Conservation (phyloP, 2,797 vertebrate species). For the Setipinna tenuifilis region DNA sequence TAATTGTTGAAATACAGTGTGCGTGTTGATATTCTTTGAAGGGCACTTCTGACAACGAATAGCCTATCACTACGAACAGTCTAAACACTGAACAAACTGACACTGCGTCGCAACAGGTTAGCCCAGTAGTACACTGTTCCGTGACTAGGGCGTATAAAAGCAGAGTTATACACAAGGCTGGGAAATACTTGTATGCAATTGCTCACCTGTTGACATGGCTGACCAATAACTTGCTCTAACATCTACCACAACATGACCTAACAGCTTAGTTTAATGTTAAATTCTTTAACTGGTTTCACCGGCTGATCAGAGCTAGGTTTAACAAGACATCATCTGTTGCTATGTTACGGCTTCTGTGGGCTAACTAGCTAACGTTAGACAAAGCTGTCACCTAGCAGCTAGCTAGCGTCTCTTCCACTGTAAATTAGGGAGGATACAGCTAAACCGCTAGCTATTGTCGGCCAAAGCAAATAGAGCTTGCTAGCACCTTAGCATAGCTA, state of each 20-base stretch:
- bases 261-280: neutral
- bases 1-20: neutral
- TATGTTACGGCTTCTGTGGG: conserved; percentile 21
- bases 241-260: neutral
- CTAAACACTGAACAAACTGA: neutral
- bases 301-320: conserved; percentile 34
- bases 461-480: neutral
- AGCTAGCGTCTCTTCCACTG: neutral
- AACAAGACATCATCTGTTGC: conserved; percentile 21
- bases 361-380: neutral
- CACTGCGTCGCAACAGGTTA: neutral
- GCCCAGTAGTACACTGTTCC: neutral
- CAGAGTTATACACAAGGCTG: neutral
- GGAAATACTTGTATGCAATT: neutral
- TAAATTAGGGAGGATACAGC: neutral
- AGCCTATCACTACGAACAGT: neutral
- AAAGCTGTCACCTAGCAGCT: conserved; percentile 17
- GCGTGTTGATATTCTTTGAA: neutral
- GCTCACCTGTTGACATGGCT: conserved; percentile 13
- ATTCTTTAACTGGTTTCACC: neutral
- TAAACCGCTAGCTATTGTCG: neutral
- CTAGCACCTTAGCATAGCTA: neutral
- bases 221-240: neutral
- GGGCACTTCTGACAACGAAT: neutral
- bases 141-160: neutral